These are phyloP conservation scores for Xanthorhoe designata DNA, from an alignment of 2,888 invertebrate species.

Conservation along the genomic window DNA sequence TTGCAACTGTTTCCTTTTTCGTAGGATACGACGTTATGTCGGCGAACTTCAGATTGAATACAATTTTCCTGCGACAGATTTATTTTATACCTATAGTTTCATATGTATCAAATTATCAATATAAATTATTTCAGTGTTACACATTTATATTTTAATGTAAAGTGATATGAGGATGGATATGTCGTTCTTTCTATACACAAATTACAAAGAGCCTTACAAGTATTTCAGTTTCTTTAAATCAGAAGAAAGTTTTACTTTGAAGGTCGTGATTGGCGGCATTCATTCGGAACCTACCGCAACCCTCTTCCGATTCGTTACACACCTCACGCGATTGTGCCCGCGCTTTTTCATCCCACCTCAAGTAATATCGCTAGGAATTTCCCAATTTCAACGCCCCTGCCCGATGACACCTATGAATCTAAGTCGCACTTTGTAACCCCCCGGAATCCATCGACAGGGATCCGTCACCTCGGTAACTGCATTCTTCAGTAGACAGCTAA, in stretches of 20 bases:
- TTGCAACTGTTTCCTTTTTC: too few relatives aligned
- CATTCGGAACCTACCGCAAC: conserved; percentile 34
- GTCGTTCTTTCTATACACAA: not conserved
- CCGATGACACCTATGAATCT: conserved; percentile 80
- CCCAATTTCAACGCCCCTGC: conserved; percentile 72
- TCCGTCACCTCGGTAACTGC: conserved; percentile 80
- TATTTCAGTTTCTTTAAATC: not conserved
- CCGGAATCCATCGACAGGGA: conserved; percentile 59
- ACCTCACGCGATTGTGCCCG: conserved; percentile 45
- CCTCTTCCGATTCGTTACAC: conserved; percentile 47
- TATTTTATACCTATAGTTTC: not conserved
- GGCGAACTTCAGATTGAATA: conserved; percentile 11
- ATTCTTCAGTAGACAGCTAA: conserved; percentile 81
- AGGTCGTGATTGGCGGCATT: conserved; percentile 30
- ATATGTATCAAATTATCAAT: not conserved
- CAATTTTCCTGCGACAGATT: not conserved
- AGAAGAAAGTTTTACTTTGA: conserved; percentile 16
- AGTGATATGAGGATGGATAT: not conserved
- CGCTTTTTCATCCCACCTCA: conserved; percentile 62
- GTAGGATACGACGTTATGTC: conserved; percentile 17
- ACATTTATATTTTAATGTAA: too few relatives aligned
- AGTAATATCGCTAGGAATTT: conserved; percentile 73
- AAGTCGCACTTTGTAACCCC: conserved; percentile 58
- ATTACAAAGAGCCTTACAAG: not conserved
- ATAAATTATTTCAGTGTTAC: too few relatives aligned